Base-by-base conservation (phyloP, 2,113 vertebrate species). In the Phocoena phocoena region DNA sequence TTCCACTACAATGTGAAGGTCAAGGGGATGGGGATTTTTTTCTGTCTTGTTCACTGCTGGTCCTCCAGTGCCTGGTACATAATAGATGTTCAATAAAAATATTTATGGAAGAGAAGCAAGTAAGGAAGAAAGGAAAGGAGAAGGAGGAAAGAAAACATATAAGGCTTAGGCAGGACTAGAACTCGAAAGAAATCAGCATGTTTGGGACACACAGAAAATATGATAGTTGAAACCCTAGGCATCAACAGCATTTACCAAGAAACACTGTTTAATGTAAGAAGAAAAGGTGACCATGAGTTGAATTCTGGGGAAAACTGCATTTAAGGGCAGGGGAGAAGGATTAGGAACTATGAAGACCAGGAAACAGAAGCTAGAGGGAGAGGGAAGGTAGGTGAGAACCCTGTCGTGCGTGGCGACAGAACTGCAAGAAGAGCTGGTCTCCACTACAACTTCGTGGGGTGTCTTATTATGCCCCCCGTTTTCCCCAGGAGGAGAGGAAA, bases 351-450 rank as follows among this genome's bases (percentile, higher is more conserved):
- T 9, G 50, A 47, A 68, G 74, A 70, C 31, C 50, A 21, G n/a
- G 38, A 62, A 23, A 58, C 15, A 53, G 31, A 71, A 88, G 50
- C 23, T 47, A 15, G 63, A 38, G 65, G 26, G 14, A 3, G 28
- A 63, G 33, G 55, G 18, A 63, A 50, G 11, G 70, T 21, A 14
- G 44, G 62, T 21, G 17, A 28, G 23, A 58, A 7, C 53, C 3
- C 38, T 25, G 79, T n/a, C 11, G 1, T 23, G n/a, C 1, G 2
- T n/a, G 10, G 14, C 5, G 28, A 13, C 8, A 23, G 53, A 33
- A 73, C n/a, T n/a, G n/a, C 1, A 36, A 36, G 60, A 74, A 12
- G 44, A 31, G 12, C n/a, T 55, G 2, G 38, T n/a, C n/a, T 12
- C 76, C n/a, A 14, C 17, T 83, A 47, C 36, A n/a, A 36, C 38